Conservation (phyloP, 2,113 vertebrate species). For the Brienomyrus brachyistius region DNA sequence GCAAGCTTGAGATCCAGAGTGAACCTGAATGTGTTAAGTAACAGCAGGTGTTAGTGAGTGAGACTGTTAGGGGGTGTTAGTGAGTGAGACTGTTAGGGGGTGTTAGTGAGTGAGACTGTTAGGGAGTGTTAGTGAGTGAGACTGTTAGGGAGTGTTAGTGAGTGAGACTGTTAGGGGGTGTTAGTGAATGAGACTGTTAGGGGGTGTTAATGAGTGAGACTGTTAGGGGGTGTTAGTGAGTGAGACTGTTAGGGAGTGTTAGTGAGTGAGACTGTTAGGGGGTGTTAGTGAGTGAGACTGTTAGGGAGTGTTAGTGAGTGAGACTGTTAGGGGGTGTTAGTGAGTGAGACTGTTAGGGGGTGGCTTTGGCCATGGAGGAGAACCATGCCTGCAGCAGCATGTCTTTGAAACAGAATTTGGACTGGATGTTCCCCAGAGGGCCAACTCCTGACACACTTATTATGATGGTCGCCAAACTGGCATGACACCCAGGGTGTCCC, state of each 20-base stretch:
- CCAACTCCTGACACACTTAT: background rate
- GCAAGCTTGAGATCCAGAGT: background rate
- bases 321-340: background rate
- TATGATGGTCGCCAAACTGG: background rate
- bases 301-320: too few species aligned
- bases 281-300: too few species aligned
- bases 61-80: background rate
- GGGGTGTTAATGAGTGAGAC: too few species aligned
- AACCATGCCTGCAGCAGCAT: background rate
- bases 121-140: background rate
- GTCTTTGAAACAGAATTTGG: background rate
- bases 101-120: background rate
- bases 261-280: too few species aligned
- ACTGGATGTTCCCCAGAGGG: background rate
- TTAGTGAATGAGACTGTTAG: too few species aligned
- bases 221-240: too few species aligned
- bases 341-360: background rate
- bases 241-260: too few species aligned
- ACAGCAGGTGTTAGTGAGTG: background rate
- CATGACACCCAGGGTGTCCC: background rate
- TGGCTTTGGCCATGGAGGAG: background rate
- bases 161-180: too few species aligned
- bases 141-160: background rate
- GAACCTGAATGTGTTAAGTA: background rate
- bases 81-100: background rate